These are phyloP conservation scores for Tetranychus urticae DNA, from an alignment of 1,140 invertebrate genomes.

Conservation along the genomic window DNA sequence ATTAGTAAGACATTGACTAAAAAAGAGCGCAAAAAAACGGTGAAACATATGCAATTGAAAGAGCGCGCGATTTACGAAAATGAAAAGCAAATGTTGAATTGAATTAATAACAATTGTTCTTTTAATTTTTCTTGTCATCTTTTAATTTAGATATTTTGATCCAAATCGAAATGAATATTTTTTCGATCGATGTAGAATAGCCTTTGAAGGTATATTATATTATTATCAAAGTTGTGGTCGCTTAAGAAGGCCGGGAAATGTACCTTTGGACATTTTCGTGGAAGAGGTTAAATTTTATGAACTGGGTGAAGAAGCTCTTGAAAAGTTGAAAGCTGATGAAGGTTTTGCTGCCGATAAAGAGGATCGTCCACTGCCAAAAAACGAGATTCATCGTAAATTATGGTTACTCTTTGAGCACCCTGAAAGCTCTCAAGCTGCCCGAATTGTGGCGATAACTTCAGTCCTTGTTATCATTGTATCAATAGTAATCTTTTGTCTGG, in stretches of 20 bases:
- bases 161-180: slow-evolving; percentile 97
- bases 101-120: neutral
- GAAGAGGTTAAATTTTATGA: slow-evolving; percentile 47
- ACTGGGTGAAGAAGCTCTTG: slow-evolving; percentile 78
- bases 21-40: no score
- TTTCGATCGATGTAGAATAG: slow-evolving; percentile 94
- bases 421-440: slow-evolving; percentile 91
- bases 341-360: slow-evolving; percentile 26
- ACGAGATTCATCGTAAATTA: slow-evolving; percentile 86
- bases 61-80: no score
- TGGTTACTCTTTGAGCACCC: slow-evolving; percentile 97
- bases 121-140: neutral
- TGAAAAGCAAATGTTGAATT: no score
- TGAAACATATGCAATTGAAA: no score
- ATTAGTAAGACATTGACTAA: no score
- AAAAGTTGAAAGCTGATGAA: slow-evolving; percentile 58
- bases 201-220: slow-evolving; percentile 94
- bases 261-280: slow-evolving; percentile 89
- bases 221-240: slow-evolving; percentile 97
- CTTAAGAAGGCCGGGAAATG: slow-evolving; percentile 83
- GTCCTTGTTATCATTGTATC: slow-evolving; percentile 95
- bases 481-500: slow-evolving; percentile 98
- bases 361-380: slow-evolving; percentile 75
- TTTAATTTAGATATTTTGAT: slow-evolving; percentile 54
- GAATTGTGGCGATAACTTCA: slow-evolving; percentile 96